phyloP scores from a whole-genome alignment of 1,140 invertebrate genomes.

The Drosophila auraria region DNA sequence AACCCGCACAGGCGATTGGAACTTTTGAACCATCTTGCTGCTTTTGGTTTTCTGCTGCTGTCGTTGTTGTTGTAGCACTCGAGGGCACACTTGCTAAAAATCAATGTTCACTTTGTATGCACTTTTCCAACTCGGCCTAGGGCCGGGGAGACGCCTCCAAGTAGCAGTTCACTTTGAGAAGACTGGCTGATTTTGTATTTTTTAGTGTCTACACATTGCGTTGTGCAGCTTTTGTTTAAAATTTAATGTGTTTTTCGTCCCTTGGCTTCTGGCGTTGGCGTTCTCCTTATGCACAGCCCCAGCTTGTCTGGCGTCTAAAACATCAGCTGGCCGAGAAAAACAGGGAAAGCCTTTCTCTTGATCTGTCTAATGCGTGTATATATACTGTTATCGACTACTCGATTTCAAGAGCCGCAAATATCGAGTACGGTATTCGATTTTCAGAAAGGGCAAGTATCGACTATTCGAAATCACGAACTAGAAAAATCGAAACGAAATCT shows the following conservation, averaged over 20 bases:
- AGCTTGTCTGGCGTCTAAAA: slow-evolving; percentile 8
- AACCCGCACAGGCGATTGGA: slow-evolving; percentile 97
- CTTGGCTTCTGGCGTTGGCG: background rate
- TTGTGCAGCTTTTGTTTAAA: background rate
- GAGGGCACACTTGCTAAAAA: slow-evolving; percentile 6
- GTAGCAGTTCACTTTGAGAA: slow-evolving; percentile 1
- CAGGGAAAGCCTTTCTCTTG: slow-evolving; percentile 14
- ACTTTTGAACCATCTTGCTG: slow-evolving; percentile 96
- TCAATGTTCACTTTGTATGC: slow-evolving; percentile 14
- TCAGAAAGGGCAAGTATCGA: background rate
- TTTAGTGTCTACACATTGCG: background rate
- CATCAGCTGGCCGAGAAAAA: slow-evolving; percentile 11
- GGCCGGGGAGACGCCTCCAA: background rate
- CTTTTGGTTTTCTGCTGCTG: slow-evolving; percentile 2
- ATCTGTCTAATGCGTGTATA: background rate
- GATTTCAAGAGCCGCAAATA: background rate
- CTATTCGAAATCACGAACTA: background rate
- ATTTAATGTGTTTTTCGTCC: background rate
- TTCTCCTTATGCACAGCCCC: slow-evolving; percentile 6
- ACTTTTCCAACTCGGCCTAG: slow-evolving; percentile 8
- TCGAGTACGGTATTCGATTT: background rate
- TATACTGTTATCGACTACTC: background rate
- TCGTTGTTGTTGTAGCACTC: background rate
- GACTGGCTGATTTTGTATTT: background rate
- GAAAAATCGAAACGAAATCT: no score